Evolutionary conservation across 2,113 vertebrate genomes (phyloP).

Genomic region (Oenanthe oenanthe): DNA sequence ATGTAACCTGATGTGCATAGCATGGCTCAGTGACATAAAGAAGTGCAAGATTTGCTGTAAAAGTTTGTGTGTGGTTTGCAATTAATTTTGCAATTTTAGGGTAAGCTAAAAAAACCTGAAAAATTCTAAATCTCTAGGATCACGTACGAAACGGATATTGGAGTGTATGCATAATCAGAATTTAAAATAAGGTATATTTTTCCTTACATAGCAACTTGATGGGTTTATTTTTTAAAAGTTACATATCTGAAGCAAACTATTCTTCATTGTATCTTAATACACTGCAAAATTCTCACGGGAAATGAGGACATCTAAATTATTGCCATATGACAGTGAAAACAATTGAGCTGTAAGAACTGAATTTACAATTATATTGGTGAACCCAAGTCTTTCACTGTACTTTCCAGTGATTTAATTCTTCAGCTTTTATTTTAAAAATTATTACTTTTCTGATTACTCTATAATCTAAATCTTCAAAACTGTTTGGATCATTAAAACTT

Average conservation of each 20-base stretch:
- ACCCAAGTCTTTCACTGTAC: neutral
- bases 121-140: neutral
- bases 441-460: neutral
- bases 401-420: neutral
- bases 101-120: neutral
- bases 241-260: neutral
- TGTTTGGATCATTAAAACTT: neutral
- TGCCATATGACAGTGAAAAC: neutral
- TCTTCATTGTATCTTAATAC: neutral
- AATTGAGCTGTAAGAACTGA: neutral
- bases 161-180: neutral
- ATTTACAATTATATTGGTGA: neutral
- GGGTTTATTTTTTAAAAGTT: neutral
- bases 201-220: neutral
- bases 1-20: neutral
- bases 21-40: neutral
- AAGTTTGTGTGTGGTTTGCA: neutral
- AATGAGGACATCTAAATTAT: neutral
- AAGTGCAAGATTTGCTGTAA: neutral
- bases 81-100: neutral
- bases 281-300: neutral
- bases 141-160: accelerated
- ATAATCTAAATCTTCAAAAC: neutral
- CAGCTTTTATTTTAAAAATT: neutral
- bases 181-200: neutral